These are phyloP conservation scores for Anabas testudineus DNA, from an alignment of 2,797 vertebrate genomes.

Conservation along the genomic window DNA sequence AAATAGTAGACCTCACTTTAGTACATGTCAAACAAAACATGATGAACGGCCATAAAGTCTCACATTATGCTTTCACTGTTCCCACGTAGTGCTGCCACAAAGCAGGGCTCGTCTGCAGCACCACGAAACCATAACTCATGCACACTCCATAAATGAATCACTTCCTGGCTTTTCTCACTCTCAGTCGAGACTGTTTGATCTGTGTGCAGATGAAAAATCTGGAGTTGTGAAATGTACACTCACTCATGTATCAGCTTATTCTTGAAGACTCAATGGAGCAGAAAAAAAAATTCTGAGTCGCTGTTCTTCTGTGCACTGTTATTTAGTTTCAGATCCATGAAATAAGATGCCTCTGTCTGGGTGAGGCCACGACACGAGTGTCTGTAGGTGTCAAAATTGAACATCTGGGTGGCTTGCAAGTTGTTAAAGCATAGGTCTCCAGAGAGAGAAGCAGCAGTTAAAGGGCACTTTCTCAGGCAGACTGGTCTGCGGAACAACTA, in stretches of 20 bases:
- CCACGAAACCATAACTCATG: slow-evolving; percentile 69
- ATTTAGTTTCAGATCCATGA: slow-evolving; percentile 53
- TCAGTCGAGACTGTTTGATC: slow-evolving; percentile 54
- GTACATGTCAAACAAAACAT: slow-evolving; percentile 78
- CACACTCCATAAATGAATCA: slow-evolving; percentile 67
- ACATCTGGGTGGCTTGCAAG: slow-evolving; percentile 42
- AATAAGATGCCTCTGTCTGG: slow-evolving; percentile 48
- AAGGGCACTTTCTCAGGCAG: slow-evolving; percentile 69
- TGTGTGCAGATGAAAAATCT: slow-evolving; percentile 54
- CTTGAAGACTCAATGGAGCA: slow-evolving; percentile 31
- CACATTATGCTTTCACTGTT: slow-evolving; percentile 71
- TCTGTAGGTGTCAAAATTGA: slow-evolving; percentile 46
- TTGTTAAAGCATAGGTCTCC: slow-evolving; percentile 42
- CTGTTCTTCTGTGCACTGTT: slow-evolving; percentile 34
- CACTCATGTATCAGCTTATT: slow-evolving; percentile 49
- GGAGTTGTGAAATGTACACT: slow-evolving; percentile 50
- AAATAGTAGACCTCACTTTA: slow-evolving; percentile 73
- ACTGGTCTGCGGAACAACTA: slow-evolving; percentile 65
- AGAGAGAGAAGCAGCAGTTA: slow-evolving; percentile 69
- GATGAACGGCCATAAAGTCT: slow-evolving; percentile 73
- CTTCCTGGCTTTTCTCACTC: slow-evolving; percentile 59
- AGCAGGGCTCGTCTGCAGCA: slow-evolving; percentile 60
- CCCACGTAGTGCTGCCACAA: slow-evolving; percentile 54
- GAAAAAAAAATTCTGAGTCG: slow-evolving; percentile 38
- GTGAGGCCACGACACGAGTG: slow-evolving; percentile 26